Base-by-base conservation (phyloP, 2,888 invertebrate species). In the Rotaria socialis region DNA sequence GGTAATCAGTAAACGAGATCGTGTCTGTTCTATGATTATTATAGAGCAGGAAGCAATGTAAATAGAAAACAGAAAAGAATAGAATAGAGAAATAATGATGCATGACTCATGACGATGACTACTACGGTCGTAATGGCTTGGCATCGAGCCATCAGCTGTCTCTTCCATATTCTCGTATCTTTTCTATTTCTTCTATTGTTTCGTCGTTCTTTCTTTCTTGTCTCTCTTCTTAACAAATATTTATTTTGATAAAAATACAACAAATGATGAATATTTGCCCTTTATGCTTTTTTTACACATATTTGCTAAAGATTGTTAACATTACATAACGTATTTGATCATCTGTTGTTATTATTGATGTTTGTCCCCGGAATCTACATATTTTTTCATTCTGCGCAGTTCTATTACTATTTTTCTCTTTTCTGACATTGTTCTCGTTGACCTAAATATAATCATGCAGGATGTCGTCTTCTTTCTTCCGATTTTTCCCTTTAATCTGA, bases 211-310 rank as follows among this genome's bases (percentile, higher is more conserved):
- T 67, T 41, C 19, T 67, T 67, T 2, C 35, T 67, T 27, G 19
- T 35, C 5, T 14, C 35, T 6, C 7, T 19, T 35, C 6, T 35
- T 19, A 19, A 67, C 19, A 67, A 67, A 67, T 67, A 67, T 67
- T 67, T 67, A 67, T 67, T 41, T 35, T 67, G 67, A 67, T 67
- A 67, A 67, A 35, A 67, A 67, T 67, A 67, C 35, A 67, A 67
- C 27, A 19, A 16, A 35, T 35, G 35, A 67, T 35, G 67, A 41
- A 35, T 67, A 14, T 67, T 67, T 35, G 67, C 35, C 35, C 4
- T 67, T 5, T 67, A 67, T 67, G 67, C 24, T 4, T 24, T 56
- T 24, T 55, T 55, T 16, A 67, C 16, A 67, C 11, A 67, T 35
- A 67, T 67, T 14, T 67, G 67, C 27, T 67, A 19, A 67, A 67